Evolutionary conservation across 2,888 invertebrate genomes (phyloP).

Genomic region (Selenia dentaria): DNA sequence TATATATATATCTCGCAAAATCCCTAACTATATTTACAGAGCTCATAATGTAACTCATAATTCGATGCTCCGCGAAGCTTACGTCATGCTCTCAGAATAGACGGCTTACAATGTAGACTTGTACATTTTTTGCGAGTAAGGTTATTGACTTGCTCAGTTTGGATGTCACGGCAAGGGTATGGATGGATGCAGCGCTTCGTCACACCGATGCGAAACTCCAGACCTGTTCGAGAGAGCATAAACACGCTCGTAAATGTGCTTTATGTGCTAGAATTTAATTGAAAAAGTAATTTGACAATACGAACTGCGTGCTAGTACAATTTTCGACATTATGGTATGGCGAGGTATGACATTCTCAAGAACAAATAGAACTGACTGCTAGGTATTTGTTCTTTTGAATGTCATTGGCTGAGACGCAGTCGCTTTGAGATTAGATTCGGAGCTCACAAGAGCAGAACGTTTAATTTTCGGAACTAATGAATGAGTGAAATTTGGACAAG

Average conservation of each 20-base stretch:
- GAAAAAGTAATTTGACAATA: constrained; percentile 13
- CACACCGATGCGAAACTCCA: constrained; percentile 35
- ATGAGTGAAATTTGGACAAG: too few relatives aligned
- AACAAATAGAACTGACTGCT: too few relatives aligned
- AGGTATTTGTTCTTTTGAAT: constrained; percentile 1
- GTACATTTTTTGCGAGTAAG: constrained; percentile 69
- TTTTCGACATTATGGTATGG: too few relatives aligned
- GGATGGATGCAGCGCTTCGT: constrained; percentile 38
- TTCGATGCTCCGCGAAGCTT: constrained; percentile 51
- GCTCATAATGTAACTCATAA: constrained; percentile 51
- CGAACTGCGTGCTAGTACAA: too few relatives aligned
- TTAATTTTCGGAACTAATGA: too few relatives aligned
- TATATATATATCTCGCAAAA: constrained; percentile 34
- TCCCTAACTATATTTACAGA: constrained; percentile 42
- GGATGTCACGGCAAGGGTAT: constrained; percentile 80
- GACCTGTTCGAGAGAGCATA: constrained; percentile 21
- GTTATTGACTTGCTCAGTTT: constrained; percentile 74
- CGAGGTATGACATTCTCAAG: too few relatives aligned
- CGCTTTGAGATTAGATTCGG: too few relatives aligned
- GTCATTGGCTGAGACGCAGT: background rate
- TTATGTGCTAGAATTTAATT: constrained; percentile 31
- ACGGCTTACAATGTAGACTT: constrained; percentile 70
- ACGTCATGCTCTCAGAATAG: constrained; percentile 76
- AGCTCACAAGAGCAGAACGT: too few relatives aligned
- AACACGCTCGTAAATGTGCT: constrained; percentile 27